Percentiles rank a stretch among this genome's conserved stretches.
Conservation (phyloP, 2,888 invertebrate species). For the Phlogophora meticulosa region DNA sequence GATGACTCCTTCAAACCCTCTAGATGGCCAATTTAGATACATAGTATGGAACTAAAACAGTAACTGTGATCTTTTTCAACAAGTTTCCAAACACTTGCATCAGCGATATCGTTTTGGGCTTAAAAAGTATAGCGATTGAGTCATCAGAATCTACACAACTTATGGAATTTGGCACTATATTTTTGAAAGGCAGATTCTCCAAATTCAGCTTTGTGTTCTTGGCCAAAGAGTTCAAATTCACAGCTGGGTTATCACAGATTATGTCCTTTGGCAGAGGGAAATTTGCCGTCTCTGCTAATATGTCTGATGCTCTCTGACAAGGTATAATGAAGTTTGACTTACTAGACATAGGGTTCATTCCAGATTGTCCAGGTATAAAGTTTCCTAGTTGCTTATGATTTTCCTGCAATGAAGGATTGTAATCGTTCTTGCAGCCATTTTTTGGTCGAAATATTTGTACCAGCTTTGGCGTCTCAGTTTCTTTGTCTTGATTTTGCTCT, state of each 20-base stretch:
- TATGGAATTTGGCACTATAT: constrained; percentile 59
- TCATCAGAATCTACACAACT: constrained; percentile 67
- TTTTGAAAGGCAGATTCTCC: constrained; percentile 54
- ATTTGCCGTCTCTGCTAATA: constrained; percentile 68
- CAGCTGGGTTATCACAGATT: constrained; percentile 45
- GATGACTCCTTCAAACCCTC: too few relatives aligned
- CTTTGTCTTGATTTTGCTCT: constrained; percentile 38
- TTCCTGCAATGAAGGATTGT: constrained; percentile 35
- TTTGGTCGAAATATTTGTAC: constrained; percentile 47
- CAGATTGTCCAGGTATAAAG: constrained; percentile 35
- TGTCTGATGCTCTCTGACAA: constrained; percentile 74
- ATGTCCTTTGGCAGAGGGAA: constrained; percentile 54
- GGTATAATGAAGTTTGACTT: constrained; percentile 70
- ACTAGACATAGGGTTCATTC: constrained; percentile 41
- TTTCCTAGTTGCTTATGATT: constrained; percentile 32
- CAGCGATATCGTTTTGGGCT: constrained; percentile 74
- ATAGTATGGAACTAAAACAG: constrained; percentile 76
- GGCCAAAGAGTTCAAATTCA: constrained; percentile 53
- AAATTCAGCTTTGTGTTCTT: constrained; percentile 57
- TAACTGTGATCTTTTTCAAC: constrained; percentile 74
- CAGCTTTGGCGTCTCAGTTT: constrained; percentile 53
- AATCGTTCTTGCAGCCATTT: constrained; percentile 26
- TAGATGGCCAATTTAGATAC: constrained; percentile 66
- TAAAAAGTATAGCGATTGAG: constrained; percentile 71
- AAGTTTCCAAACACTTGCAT: constrained; percentile 74